Evolutionary conservation across 2,888 invertebrate species (phyloP).

Genomic region (Meteorus colon): DNA sequence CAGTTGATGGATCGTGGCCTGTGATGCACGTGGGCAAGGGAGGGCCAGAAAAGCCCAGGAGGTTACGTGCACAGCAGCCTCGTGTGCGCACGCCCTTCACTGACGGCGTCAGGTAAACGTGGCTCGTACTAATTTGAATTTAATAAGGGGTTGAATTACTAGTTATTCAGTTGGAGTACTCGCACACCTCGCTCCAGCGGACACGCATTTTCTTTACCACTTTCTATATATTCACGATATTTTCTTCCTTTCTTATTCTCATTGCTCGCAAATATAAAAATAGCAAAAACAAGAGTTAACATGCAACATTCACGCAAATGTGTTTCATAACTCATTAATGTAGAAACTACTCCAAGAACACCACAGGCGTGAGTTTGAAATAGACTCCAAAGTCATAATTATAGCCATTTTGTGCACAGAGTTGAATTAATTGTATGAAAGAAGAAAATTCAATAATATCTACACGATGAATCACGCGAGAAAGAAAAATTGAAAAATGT

Average conservation of each 20-base stretch:
- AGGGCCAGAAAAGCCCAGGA: slow-evolving; percentile 19
- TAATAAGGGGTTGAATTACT: slow-evolving; percentile 66
- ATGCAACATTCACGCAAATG: slow-evolving; percentile 30
- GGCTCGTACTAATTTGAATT: slow-evolving; percentile 50
- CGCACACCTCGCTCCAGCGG: slow-evolving; percentile 39
- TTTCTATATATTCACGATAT: slow-evolving; percentile 12
- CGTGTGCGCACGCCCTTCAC: slow-evolving; percentile 45
- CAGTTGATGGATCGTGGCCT: slow-evolving; percentile 66
- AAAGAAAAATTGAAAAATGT: background rate
- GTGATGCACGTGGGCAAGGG: slow-evolving; percentile 27
- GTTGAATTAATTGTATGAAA: slow-evolving; percentile 5
- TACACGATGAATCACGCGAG: background rate
- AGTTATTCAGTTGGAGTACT: slow-evolving; percentile 50
- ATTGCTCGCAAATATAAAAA: background rate
- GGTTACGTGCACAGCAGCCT: slow-evolving; percentile 28
- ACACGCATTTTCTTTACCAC: slow-evolving; percentile 36
- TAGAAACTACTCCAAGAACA: slow-evolving; percentile 4
- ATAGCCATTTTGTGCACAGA: background rate
- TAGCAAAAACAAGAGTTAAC: background rate
- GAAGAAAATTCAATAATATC: slow-evolving; percentile 13
- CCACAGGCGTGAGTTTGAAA: slow-evolving; percentile 1
- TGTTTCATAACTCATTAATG: slow-evolving; percentile 23
- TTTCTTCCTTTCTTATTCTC: background rate
- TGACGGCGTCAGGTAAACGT: slow-evolving; percentile 22
- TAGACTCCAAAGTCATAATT: slow-evolving; percentile 6